phyloP scores from a whole-genome alignment of 2,113 vertebrate species.

The Morone chrysops region DNA sequence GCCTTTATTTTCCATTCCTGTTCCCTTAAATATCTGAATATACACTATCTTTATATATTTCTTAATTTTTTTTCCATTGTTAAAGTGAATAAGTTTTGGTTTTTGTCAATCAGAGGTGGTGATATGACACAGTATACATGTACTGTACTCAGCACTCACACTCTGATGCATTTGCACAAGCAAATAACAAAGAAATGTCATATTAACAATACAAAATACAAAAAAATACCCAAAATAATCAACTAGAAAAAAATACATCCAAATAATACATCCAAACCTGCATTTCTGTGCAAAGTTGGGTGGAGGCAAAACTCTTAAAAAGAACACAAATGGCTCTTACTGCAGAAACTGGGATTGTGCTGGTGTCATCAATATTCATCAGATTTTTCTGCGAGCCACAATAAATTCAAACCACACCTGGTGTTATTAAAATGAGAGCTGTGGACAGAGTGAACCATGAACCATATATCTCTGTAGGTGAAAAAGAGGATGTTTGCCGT shows the following conservation, averaged over 20 bases:
- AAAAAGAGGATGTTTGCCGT: constrained; percentile 14
- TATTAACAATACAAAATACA: constrained; percentile 61
- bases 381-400: constrained; percentile 2
- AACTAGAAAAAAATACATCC: constrained; percentile 53
- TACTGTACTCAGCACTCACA: constrained; percentile 58
- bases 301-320: constrained; percentile 57
- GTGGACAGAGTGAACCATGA: constrained; percentile 41
- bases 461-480: constrained; percentile 1
- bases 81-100: constrained; percentile 67
- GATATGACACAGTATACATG: constrained; percentile 61
- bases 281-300: constrained; percentile 76
- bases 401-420: constrained; percentile 22
- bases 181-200: constrained; percentile 50
- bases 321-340: constrained; percentile 46
- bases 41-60: constrained; percentile 38
- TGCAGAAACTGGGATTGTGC: constrained; percentile 68
- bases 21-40: constrained; percentile 66
- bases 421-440: constrained; percentile 33
- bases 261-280: constrained; percentile 70
- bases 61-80: constrained; percentile 25
- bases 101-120: constrained; percentile 64
- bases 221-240: constrained; percentile 41
- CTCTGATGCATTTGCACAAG: constrained; percentile 65
- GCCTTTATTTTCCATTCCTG: constrained; percentile 42
- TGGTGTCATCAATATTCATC: constrained; percentile 56